phyloP scores from a whole-genome alignment of 2,888 invertebrate species.

The Diplazon laetatorius region DNA sequence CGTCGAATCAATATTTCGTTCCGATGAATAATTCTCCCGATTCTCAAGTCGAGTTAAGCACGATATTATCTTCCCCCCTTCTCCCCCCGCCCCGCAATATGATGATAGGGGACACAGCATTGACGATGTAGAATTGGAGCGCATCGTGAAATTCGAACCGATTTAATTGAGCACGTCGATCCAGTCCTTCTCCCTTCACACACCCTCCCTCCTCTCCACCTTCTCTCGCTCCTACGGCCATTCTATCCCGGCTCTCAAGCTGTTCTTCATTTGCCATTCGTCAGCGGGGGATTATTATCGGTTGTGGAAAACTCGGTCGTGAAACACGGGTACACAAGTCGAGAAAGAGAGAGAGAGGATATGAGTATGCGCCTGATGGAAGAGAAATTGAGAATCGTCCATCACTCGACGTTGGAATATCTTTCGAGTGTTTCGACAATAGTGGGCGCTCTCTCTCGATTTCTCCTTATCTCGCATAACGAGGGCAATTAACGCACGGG shows the following conservation, averaged over 20 bases:
- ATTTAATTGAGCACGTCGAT: conserved; percentile 38
- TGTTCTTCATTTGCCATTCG: conserved; percentile 42
- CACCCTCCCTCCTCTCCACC: not conserved
- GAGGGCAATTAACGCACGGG: not conserved
- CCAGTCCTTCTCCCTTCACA: not conserved
- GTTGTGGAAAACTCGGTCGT: not conserved
- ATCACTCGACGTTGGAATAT: conserved; percentile 3
- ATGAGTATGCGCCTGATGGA: not conserved
- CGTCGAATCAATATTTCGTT: conserved; percentile 13
- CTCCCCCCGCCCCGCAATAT: no score
- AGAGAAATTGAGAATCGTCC: conserved; percentile 2
- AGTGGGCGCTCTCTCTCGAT: not conserved
- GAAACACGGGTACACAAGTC: conserved; percentile 3
- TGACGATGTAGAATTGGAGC: conserved; percentile 27
- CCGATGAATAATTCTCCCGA: conserved; percentile 24
- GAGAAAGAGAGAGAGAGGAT: no score
- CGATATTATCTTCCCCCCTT: conserved; percentile 2
- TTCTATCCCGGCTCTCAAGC: not conserved
- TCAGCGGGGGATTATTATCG: conserved; percentile 47
- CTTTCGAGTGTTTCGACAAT: not conserved
- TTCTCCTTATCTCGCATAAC: conserved; percentile 6
- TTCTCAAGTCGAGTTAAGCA: not conserved
- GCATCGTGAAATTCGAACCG: conserved; percentile 33
- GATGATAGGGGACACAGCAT: conserved; percentile 12
- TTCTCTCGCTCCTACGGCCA: conserved; percentile 1